These are phyloP conservation scores for Fragum whitleyi DNA, from an alignment of 2,888 invertebrate genomes.

Conservation along the genomic window DNA sequence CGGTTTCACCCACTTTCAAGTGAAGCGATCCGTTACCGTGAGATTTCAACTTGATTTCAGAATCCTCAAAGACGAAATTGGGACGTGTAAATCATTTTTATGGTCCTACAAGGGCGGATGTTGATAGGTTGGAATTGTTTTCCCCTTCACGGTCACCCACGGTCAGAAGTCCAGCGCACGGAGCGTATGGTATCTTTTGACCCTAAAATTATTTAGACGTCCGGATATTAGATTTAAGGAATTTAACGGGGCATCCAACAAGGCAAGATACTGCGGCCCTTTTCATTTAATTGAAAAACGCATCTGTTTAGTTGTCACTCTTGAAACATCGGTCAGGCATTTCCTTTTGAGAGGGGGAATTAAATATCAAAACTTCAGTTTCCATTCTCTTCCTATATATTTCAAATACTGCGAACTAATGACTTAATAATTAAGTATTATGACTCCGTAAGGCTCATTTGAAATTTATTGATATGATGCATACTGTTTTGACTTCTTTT, in stretches of 20 bases:
- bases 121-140: conserved; percentile 23
- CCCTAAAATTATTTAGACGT: conserved; percentile 3
- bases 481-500: too few relatives aligned
- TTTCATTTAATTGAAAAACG: neutral
- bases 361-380: too few relatives aligned
- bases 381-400: too few relatives aligned
- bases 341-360: too few relatives aligned
- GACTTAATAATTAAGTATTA: too few relatives aligned
- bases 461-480: too few relatives aligned
- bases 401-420: too few relatives aligned
- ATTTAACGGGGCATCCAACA: neutral
- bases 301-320: neutral
- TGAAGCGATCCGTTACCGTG: conserved; percentile 9
- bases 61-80: conserved; percentile 8
- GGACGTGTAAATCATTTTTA: conserved; percentile 59
- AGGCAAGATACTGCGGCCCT: neutral
- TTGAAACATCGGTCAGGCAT: too few relatives aligned
- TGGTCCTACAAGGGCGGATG: conserved; percentile 14
- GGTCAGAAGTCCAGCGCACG: conserved; percentile 6
- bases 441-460: too few relatives aligned
- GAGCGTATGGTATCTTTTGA: conserved; percentile 19
- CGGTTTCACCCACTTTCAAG: conserved; percentile 3
- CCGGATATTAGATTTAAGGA: conserved; percentile 20
- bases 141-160: conserved; percentile 11
- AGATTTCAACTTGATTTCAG: neutral